Evolutionary conservation across 2,888 invertebrate species (phyloP).

Genomic region (Drosophila dives): DNA sequence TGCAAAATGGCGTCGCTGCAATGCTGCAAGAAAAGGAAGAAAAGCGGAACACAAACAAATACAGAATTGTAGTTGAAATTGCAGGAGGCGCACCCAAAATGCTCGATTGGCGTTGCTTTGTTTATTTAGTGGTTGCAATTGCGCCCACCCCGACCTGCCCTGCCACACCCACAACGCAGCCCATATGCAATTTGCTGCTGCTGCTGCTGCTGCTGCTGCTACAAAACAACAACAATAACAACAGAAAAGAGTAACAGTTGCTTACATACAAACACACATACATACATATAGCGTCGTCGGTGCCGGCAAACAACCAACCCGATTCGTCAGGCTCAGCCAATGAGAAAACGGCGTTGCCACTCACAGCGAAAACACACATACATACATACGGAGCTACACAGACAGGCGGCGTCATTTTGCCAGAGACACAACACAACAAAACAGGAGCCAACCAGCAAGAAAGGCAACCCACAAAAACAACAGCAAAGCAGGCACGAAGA

Average conservation of each 20-base stretch:
- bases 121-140: conserved; percentile 78
- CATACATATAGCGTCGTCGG: conserved; percentile 3
- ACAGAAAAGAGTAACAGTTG: conserved; percentile 45
- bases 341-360: conserved; percentile 65
- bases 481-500: conserved; percentile 64
- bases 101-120: conserved; percentile 38
- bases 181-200: conserved; percentile 59
- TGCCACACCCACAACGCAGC: conserved; percentile 64
- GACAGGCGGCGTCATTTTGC: conserved; percentile 75
- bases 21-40: conserved; percentile 36
- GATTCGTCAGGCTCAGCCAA: conserved; percentile 78
- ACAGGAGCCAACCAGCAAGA: conserved; percentile 77
- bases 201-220: conserved; percentile 54
- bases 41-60: conserved; percentile 39
- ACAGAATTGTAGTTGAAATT: conserved; percentile 36
- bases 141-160: conserved; percentile 15
- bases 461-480: conserved; percentile 63
- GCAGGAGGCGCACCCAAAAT: conserved; percentile 41
- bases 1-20: conserved; percentile 60
- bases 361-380: conserved; percentile 36
- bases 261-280: conserved; percentile 22
- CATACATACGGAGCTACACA: conserved; percentile 64
- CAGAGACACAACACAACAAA: conserved; percentile 79
- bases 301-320: conserved; percentile 71
- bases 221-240: conserved; percentile 53